Base-by-base conservation (phyloP, 2,888 invertebrate species). In the Phengaris arion region DNA sequence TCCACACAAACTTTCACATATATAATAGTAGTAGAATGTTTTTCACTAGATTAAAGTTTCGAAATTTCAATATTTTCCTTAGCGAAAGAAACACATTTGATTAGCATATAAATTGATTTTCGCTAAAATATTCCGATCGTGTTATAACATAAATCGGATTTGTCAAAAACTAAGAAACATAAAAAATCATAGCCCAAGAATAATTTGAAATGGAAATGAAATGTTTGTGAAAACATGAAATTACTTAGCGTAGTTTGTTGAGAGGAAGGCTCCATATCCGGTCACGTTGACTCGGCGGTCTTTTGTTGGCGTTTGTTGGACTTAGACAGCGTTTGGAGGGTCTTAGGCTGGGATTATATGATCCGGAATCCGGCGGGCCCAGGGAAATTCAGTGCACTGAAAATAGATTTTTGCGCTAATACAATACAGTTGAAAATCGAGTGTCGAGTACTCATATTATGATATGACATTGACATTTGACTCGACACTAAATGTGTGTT, bases 231-330 rank as follows among this genome's bases (percentile, higher is more conserved):
- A 72, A 72, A 35, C 51, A 85, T 85, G 78, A 81, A 79, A 80
- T 79, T 78, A 77, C 75, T 77, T 79, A 76, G 76, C 78, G 75
- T 78, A 79, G 79, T 79, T 77, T 77, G 77, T 78, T 83, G 79
- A 79, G 83, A 82, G 79, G 81, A 80, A 81, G 80, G 80, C 80
- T 81, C 1, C 79, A 81, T 80, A 79, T 81, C 81, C 82, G 79
- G 79, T 79, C 80, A 81, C 80, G 81, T 81, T 77, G 78, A 77
- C 78, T 79, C 51, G 70, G 13, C 45, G 68, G 70, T 51, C 51
- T 48, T 79, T 79, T 80, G 80, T 80, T 81, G 77, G 79, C 79
- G 72, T 72, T 75, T 77, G 77, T 12, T 64, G 35, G 76, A 77
- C 59, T 59, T 13, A 46, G 15, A 57, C 15, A 15, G 45, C 15